Conservation (phyloP, 1,140 invertebrate genomes). For the Diorhabda carinulata region DNA sequence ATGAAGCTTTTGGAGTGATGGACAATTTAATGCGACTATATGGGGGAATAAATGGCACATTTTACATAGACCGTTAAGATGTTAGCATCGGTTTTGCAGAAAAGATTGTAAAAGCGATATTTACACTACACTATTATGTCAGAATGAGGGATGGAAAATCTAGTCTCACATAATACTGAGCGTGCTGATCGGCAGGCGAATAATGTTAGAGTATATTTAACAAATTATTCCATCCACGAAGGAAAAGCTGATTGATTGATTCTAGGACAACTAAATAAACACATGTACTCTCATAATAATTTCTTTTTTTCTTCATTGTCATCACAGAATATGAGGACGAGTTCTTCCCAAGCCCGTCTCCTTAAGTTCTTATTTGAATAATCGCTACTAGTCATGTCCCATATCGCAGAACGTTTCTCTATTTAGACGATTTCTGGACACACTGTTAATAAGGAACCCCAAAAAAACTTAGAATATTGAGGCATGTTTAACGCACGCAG, state of each 20-base stretch:
- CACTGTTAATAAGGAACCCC: no score
- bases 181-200: no score
- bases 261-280: no score
- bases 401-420: background rate
- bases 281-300: no score
- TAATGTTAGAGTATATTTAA: no score
- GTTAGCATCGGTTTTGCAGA: conserved; percentile 15
- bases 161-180: no score
- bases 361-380: background rate
- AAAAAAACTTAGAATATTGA: no score
- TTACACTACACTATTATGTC: conserved; percentile 21
- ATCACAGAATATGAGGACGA: background rate
- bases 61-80: conserved; percentile 22
- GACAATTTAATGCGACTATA: conserved; percentile 45
- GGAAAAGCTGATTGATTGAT: no score
- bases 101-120: background rate
- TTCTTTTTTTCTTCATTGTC: background rate
- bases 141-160: background rate
- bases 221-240: no score
- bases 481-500: no score
- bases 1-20: conserved; percentile 44
- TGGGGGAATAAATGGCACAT: conserved; percentile 43
- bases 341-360: background rate
- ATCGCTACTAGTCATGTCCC: background rate
- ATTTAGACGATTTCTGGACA: background rate